phyloP scores from a whole-genome alignment of 2,113 vertebrate genomes.

The Pseudorasbora parva region DNA sequence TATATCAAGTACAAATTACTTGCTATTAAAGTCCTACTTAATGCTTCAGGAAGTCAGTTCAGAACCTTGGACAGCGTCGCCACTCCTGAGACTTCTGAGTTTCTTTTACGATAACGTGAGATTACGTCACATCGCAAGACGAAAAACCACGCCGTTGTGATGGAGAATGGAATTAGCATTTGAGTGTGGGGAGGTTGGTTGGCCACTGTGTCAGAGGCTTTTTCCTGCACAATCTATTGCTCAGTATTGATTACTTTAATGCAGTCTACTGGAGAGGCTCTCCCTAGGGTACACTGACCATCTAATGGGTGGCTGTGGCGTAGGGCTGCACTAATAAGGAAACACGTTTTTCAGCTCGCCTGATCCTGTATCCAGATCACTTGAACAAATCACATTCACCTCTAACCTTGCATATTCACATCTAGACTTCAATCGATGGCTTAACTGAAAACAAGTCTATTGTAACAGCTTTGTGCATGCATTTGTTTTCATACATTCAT shows the following conservation, averaged over 20 bases:
- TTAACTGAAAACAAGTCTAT: neutral
- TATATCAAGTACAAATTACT: neutral
- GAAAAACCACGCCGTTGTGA: neutral
- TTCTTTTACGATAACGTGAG: neutral
- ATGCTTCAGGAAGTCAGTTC: slow-evolving; percentile 22
- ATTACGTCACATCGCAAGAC: slow-evolving; percentile 22
- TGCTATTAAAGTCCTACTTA: neutral
- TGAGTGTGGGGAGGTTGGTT: slow-evolving; percentile 35
- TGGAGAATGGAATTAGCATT: slow-evolving; percentile 32
- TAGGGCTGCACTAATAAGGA: slow-evolving; percentile 50
- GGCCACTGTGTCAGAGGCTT: slow-evolving; percentile 52
- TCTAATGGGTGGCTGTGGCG: slow-evolving; percentile 61
- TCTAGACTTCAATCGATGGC: neutral
- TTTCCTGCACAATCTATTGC: slow-evolving; percentile 49
- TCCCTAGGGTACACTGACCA: slow-evolving; percentile 53
- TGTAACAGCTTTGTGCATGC: neutral
- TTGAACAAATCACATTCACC: slow-evolving; percentile 42
- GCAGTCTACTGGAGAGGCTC: slow-evolving; percentile 56
- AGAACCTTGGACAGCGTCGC: slow-evolving; percentile 55
- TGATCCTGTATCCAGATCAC: slow-evolving; percentile 37
- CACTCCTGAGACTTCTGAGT: neutral
- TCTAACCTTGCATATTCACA: neutral
- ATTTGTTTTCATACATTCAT: neutral
- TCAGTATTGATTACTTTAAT: slow-evolving; percentile 64
- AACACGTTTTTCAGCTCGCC: slow-evolving; percentile 18